Conservation (phyloP, 2,113 vertebrate species). For the Hippocampus barbouri region DNA sequence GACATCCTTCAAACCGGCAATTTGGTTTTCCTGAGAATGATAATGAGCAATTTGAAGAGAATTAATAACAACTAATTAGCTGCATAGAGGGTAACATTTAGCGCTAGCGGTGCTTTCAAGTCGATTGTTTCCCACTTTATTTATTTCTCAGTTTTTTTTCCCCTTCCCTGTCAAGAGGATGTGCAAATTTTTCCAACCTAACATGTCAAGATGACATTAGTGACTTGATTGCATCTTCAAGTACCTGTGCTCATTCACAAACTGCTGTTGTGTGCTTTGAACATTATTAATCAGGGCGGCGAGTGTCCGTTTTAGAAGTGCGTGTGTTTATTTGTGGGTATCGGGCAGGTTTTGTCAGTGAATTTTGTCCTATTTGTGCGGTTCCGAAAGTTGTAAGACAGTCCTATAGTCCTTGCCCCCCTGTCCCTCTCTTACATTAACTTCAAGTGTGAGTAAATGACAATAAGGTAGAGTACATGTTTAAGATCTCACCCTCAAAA, state of each 20-base stretch:
- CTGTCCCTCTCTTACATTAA: conserved; percentile 46
- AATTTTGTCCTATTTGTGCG: conserved; percentile 54
- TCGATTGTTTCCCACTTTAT: conserved; percentile 24
- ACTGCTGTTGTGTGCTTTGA: conserved; percentile 43
- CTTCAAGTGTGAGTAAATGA: conserved; percentile 25
- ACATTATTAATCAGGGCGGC: conserved; percentile 44
- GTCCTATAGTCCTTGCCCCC: conserved; percentile 59
- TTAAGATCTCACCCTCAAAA: conserved; percentile 28
- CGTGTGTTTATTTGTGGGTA: conserved; percentile 49
- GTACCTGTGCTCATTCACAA: conserved; percentile 50
- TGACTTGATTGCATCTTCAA: conserved; percentile 51
- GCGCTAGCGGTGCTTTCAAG: conserved; percentile 8
- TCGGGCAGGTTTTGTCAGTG: conserved; percentile 36
- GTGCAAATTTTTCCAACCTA: neutral
- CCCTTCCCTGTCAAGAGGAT: conserved; percentile 28
- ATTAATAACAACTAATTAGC: neutral
- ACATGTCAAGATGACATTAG: conserved; percentile 17
- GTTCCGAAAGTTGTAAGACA: conserved; percentile 60
- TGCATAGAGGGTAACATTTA: conserved; percentile 4
- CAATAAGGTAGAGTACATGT: conserved; percentile 26
- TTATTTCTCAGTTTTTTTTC: conserved; percentile 38
- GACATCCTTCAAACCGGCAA: neutral
- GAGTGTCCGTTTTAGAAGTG: conserved; percentile 45
- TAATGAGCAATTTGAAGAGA: neutral
- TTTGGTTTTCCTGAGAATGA: neutral